Conservation (phyloP, 2,888 invertebrate species). For the Amaurobius ferox region DNA sequence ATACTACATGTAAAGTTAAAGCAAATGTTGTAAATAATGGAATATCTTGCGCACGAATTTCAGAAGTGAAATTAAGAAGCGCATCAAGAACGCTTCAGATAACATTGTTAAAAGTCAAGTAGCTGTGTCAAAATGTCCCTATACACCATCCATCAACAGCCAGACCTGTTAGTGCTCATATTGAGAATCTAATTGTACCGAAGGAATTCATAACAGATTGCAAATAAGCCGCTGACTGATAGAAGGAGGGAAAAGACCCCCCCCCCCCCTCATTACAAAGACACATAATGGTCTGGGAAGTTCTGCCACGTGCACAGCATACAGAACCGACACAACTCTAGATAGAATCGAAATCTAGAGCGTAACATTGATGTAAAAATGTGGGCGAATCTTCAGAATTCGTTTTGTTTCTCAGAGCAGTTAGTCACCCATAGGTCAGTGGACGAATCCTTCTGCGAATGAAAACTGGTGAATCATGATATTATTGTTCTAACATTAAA, state of each 20-base stretch:
- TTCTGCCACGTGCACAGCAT: slow-evolving; percentile 24
- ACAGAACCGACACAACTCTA: background rate
- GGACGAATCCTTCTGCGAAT: background rate
- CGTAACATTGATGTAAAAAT: background rate
- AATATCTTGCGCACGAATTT: too few species aligned
- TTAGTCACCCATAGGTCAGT: background rate
- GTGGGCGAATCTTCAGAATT: background rate
- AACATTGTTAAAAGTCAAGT: background rate
- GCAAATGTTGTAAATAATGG: too few species aligned
- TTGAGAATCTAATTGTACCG: background rate
- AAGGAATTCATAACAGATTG: background rate
- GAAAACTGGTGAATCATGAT: too few species aligned
- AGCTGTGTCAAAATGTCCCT: background rate
- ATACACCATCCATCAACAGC: background rate
- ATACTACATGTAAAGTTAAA: too few species aligned
- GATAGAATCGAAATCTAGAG: background rate
- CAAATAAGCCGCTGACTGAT: slow-evolving; percentile 51
- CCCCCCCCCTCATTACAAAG: slow-evolving; percentile 40
- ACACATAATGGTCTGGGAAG: slow-evolving; percentile 14
- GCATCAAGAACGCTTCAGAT: background rate
- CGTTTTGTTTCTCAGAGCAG: background rate
- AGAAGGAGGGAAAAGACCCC: too few species aligned
- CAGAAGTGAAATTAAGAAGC: too few species aligned
- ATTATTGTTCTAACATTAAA: too few species aligned
- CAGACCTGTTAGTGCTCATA: background rate